Percentiles rank a stretch among this genome's conserved stretches.
Evolutionary conservation across 2,113 vertebrate genomes (phyloP).

Genomic region (Cyprinus carpio): DNA sequence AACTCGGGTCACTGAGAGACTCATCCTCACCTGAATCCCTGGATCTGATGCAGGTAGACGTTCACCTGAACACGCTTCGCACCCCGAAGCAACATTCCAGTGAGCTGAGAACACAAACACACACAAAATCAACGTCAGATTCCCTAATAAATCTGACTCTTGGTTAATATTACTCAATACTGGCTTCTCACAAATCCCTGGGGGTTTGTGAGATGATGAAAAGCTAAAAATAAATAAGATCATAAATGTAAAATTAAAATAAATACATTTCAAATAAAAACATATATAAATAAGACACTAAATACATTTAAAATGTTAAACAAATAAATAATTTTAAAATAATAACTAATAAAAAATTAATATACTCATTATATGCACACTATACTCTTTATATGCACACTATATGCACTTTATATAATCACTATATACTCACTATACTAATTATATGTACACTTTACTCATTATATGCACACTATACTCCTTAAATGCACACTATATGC

Average conservation of each 20-base stretch:
- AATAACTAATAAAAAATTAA: neutral
- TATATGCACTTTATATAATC: too few relatives aligned
- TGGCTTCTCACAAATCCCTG: too few relatives aligned
- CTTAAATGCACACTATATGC: too few relatives aligned
- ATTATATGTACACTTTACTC: neutral
- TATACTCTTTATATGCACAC: too few relatives aligned
- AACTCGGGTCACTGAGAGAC: neutral
- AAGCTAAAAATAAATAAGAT: neutral
- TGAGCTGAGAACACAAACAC: slow-evolving; percentile 78
- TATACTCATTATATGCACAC: too few relatives aligned
- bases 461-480: too few relatives aligned
- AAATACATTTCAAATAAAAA: neutral
- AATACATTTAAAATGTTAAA: neutral
- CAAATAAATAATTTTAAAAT: neutral
- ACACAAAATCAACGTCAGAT: neutral
- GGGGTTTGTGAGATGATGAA: neutral
- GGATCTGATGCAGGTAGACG: slow-evolving; percentile 76
- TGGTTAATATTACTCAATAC: neutral
- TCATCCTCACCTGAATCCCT: slow-evolving; percentile 76
- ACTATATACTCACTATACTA: too few relatives aligned
- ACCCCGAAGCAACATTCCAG: slow-evolving; percentile 84
- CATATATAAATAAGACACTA: neutral
- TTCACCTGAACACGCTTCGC: slow-evolving; percentile 92
- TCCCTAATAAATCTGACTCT: neutral
- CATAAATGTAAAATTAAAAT: neutral